Conservation (phyloP, 2,888 invertebrate species). For the Drosophila monieri region DNA sequence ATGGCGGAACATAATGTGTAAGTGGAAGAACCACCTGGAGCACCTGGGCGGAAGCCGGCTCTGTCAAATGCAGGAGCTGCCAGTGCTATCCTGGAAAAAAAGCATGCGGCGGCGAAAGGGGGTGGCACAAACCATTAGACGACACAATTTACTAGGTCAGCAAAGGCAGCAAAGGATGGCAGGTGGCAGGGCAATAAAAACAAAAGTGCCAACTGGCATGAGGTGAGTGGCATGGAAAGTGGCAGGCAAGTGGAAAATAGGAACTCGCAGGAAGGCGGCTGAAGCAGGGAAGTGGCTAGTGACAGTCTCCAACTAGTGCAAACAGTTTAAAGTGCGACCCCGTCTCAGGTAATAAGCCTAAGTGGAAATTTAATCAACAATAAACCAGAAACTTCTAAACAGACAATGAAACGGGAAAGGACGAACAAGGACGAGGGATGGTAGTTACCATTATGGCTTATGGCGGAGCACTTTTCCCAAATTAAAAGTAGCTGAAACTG, state of each 20-base stretch:
- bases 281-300: conserved; percentile 43
- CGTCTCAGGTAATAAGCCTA: conserved; percentile 50
- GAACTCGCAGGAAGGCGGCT: conserved; percentile 7
- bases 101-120: neutral
- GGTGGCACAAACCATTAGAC: conserved; percentile 61
- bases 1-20: conserved; percentile 4
- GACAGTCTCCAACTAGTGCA: conserved; percentile 65
- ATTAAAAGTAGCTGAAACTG: neutral
- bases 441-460: neutral
- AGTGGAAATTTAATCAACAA: conserved; percentile 63
- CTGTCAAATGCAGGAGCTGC: conserved; percentile 73
- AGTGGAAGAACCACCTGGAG: conserved; percentile 49
- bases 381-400: conserved; percentile 63
- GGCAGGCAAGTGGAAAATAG: conserved; percentile 34
- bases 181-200: conserved; percentile 57
- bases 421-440: neutral
- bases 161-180: conserved; percentile 29
- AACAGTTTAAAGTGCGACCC: conserved; percentile 75
- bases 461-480: conserved; percentile 9
- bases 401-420: conserved; percentile 46
- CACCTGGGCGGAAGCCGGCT: conserved; percentile 70
- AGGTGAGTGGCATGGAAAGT: conserved; percentile 16
- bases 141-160: conserved; percentile 66
- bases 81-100: conserved; percentile 26
- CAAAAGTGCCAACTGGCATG: conserved; percentile 45